Evolutionary conservation across 2,113 vertebrate genomes (phyloP).

Genomic region (Oostethus manadensis): DNA sequence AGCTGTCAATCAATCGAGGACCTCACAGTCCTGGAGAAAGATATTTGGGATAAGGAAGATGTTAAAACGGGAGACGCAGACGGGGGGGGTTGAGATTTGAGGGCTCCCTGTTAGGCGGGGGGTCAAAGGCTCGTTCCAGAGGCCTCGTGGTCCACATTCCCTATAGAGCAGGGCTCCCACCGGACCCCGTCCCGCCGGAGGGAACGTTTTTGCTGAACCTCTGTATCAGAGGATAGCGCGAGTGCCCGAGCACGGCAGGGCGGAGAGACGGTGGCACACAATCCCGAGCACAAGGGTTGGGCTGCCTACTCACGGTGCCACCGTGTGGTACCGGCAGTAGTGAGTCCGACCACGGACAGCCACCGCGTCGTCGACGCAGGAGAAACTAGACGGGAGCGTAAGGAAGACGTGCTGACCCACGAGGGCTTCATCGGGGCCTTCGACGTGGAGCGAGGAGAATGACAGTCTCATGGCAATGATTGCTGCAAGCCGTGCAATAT

Average conservation of each 20-base stretch:
- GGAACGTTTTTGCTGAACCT: conserved; percentile 69
- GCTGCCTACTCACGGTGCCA: conserved; percentile 66
- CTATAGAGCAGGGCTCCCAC: conserved; percentile 44
- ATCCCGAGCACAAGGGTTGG: conserved; percentile 59
- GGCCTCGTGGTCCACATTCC: conserved; percentile 60
- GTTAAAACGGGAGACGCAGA: too few species aligned
- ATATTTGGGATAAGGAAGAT: conserved; percentile 11
- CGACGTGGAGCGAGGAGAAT: conserved; percentile 42
- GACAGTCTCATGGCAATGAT: conserved; percentile 37
- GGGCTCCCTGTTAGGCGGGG: conserved; percentile 63
- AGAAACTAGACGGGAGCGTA: conserved; percentile 36
- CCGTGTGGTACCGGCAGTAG: conserved; percentile 70
- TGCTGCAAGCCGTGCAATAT: conserved; percentile 57
- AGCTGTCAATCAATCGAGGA: conserved; percentile 62
- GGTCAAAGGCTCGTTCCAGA: conserved; percentile 52
- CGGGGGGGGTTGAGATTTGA: conserved; percentile 31
- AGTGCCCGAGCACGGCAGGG: conserved; percentile 49
- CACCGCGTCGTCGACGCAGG: conserved; percentile 40
- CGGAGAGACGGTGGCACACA: conserved; percentile 52
- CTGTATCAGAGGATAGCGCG: conserved; percentile 76
- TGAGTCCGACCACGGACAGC: conserved; percentile 61
- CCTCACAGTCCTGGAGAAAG: conserved; percentile 26
- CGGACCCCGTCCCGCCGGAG: conserved; percentile 43
- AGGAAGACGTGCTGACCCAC: conserved; percentile 32
- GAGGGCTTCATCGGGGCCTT: conserved; percentile 65